Evolutionary conservation across 2,888 invertebrate species (phyloP).

Genomic region (Brachyopa scutellaris): DNA sequence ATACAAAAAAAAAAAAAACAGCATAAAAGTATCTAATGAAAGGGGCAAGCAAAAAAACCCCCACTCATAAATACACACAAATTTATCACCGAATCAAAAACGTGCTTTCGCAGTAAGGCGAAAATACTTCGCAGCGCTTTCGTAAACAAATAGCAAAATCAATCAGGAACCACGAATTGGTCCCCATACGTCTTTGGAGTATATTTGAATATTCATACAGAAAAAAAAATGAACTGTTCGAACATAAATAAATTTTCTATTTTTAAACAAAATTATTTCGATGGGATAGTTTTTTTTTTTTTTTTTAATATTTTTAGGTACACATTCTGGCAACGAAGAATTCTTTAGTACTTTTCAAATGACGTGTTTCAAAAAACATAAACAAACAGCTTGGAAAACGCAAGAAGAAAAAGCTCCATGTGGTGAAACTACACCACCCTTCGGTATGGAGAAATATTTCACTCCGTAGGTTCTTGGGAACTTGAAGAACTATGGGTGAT

Average conservation of each 20-base stretch:
- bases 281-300: background rate
- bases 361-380: too few relatives aligned
- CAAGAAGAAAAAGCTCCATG: too few relatives aligned
- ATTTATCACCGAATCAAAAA: background rate
- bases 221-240: too few relatives aligned
- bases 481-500: too few relatives aligned
- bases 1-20: background rate
- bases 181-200: background rate
- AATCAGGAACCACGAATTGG: slow-evolving; percentile 4
- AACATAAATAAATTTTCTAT: slow-evolving; percentile 16
- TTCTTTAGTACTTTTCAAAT: too few relatives aligned
- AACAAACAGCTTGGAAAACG: too few relatives aligned
- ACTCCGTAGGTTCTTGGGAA: too few relatives aligned
- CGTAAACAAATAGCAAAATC: slow-evolving; percentile 15
- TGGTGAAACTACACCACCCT: too few relatives aligned
- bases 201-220: too few relatives aligned
- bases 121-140: background rate
- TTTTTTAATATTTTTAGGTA: background rate
- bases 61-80: background rate
- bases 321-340: too few relatives aligned
- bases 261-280: background rate
- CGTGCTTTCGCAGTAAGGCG: background rate
- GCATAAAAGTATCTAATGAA: background rate
- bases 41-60: background rate
- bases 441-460: too few relatives aligned